A percentile compares a stretch with the other conserved stretches of the same genome.
Evolutionary conservation across 2,113 vertebrate genomes (phyloP).

Genomic region (Pterocles burchelli): DNA sequence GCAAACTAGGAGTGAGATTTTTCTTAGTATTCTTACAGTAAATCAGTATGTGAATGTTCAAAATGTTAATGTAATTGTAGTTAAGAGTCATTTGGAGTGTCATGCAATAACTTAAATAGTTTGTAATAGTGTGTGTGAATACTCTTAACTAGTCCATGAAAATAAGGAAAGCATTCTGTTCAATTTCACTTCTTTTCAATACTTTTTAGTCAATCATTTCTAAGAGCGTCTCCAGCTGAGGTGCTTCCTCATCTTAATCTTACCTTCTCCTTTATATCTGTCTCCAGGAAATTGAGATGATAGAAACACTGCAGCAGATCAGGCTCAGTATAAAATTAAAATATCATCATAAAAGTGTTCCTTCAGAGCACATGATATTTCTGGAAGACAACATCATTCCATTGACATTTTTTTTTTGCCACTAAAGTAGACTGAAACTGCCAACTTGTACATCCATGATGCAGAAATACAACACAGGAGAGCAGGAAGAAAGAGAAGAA

Average conservation of each 20-base stretch:
- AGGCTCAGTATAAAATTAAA: not conserved
- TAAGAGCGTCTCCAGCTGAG: not conserved
- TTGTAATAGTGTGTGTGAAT: not conserved
- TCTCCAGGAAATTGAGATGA: not conserved
- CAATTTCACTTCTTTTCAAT: not conserved
- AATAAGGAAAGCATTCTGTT: not conserved
- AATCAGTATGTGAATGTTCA: not conserved
- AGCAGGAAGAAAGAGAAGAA: not conserved
- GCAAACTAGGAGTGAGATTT: not conserved
- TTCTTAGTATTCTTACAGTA: not conserved
- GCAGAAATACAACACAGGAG: not conserved
- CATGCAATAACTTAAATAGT: not conserved
- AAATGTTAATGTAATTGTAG: not conserved
- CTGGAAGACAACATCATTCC: not conserved
- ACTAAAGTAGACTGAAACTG: not conserved
- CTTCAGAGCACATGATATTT: not conserved
- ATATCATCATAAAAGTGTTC: not conserved
- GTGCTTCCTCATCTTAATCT: not conserved
- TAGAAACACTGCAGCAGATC: not conserved
- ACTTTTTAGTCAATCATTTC: not conserved
- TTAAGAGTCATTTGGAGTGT: not conserved
- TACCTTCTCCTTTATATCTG: not conserved
- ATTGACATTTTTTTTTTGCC: not conserved
- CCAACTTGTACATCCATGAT: accelerated
- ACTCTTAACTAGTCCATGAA: not conserved